Evolutionary conservation across 2,113 vertebrate species (phyloP).

Genomic region (Ophiodon elongatus): DNA sequence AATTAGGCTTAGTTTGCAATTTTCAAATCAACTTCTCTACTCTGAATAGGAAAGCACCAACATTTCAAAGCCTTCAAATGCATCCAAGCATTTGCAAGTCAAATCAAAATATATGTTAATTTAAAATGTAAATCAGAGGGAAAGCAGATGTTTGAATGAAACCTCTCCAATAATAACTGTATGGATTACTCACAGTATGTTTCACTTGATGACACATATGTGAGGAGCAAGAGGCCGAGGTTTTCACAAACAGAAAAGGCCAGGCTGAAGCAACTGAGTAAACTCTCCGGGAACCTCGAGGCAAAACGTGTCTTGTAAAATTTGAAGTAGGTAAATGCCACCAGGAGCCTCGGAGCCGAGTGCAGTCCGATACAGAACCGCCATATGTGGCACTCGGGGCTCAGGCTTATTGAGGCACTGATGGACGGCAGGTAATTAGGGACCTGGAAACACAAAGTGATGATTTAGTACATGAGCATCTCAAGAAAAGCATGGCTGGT

Average conservation of each 20-base stretch:
- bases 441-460: constrained; percentile 65
- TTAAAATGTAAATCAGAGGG: not conserved
- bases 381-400: constrained; percentile 81
- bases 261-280: constrained; percentile 69
- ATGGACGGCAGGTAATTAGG: constrained; percentile 81
- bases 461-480: not conserved
- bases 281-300: constrained; percentile 65
- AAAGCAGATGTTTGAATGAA: not conserved
- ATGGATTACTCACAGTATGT: constrained; percentile 73
- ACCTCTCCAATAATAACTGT: not conserved
- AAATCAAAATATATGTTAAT: not conserved
- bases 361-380: constrained; percentile 80
- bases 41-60: not conserved
- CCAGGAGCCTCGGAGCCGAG: constrained; percentile 76
- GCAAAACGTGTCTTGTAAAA: constrained; percentile 75
- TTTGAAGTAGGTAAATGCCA: constrained; percentile 77
- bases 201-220: constrained; percentile 81
- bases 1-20: not conserved
- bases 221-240: constrained; percentile 79
- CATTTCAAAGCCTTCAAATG: not conserved
- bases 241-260: constrained; percentile 74
- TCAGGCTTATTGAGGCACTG: constrained; percentile 80
- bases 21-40: not conserved
- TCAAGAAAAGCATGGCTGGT: not conserved
- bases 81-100: not conserved